These are phyloP conservation scores for Petroica traversi DNA, from an alignment of 2,113 vertebrate genomes.

Conservation along the genomic window DNA sequence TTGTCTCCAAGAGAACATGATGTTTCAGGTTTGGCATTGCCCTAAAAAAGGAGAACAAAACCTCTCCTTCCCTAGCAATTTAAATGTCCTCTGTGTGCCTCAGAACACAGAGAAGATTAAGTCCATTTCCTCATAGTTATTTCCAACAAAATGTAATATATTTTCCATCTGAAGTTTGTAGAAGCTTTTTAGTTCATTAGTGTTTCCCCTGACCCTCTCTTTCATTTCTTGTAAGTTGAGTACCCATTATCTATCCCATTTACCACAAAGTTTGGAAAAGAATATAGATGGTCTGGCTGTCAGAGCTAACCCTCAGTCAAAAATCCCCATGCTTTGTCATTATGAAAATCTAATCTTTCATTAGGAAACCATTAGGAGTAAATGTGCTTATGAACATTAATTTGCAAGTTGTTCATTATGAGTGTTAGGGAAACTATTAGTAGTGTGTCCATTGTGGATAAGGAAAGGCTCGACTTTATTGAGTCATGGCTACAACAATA, in stretches of 20 bases:
- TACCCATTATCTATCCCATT: neutral
- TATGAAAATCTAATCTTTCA: neutral
- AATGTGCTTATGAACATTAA: neutral
- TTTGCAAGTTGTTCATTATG: neutral
- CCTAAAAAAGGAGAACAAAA: neutral
- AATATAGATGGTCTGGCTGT: neutral
- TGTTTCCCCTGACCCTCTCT: neutral
- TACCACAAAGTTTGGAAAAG: neutral
- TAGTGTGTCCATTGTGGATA: neutral
- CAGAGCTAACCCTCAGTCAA: neutral
- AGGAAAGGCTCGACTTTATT: neutral
- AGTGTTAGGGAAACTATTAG: neutral
- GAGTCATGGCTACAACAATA: neutral
- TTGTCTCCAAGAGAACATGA: constrained; percentile 11
- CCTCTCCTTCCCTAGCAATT: neutral
- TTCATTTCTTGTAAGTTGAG: neutral
- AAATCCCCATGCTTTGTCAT: neutral
- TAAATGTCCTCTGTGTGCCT: neutral
- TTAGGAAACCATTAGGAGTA: neutral
- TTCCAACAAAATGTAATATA: neutral
- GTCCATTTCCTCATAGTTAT: neutral
- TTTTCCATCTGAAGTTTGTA: neutral
- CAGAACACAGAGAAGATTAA: neutral
- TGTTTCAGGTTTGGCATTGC: neutral
- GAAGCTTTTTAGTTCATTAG: neutral